Evolutionary conservation across 2,113 vertebrate genomes (phyloP).

Genomic region (Ammospiza caudacuta): DNA sequence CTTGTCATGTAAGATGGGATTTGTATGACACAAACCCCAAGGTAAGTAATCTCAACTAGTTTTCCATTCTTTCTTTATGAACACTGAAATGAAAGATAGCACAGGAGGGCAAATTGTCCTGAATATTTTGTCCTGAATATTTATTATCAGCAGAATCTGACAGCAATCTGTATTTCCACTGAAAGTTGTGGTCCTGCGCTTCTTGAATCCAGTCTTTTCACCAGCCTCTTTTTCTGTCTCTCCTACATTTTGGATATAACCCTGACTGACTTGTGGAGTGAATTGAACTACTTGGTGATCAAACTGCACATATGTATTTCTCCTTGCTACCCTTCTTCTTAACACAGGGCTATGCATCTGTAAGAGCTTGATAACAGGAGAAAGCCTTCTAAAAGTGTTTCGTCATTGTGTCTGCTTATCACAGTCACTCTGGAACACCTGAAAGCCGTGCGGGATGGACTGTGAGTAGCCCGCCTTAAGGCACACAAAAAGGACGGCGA

Average conservation of each 20-base stretch:
- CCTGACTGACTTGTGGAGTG: background rate
- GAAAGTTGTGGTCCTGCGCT: background rate
- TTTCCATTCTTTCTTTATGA: background rate
- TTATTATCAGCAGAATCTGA: background rate
- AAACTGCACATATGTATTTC: background rate
- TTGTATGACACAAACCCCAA: background rate
- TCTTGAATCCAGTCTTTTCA: background rate
- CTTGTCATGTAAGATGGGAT: background rate
- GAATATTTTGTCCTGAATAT: background rate
- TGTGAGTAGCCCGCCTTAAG: fast-evolving
- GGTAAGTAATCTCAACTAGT: background rate
- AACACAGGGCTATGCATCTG: background rate
- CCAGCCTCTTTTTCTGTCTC: background rate
- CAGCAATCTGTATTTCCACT: background rate
- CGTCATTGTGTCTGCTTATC: fast-evolving
- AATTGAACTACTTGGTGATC: background rate
- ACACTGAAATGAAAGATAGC: background rate
- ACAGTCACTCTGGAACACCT: too few relatives aligned
- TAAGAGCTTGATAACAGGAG: too few relatives aligned
- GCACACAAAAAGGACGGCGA: fast-evolving
- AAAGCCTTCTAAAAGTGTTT: background rate
- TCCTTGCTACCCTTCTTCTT: background rate
- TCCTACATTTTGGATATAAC: background rate
- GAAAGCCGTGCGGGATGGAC: fast-evolving
- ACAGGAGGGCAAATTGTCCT: background rate